A percentile compares a stretch with the other conserved stretches of the same genome.
Conservation (phyloP, 1,140 invertebrate genomes). For the Papilio xuthus region DNA sequence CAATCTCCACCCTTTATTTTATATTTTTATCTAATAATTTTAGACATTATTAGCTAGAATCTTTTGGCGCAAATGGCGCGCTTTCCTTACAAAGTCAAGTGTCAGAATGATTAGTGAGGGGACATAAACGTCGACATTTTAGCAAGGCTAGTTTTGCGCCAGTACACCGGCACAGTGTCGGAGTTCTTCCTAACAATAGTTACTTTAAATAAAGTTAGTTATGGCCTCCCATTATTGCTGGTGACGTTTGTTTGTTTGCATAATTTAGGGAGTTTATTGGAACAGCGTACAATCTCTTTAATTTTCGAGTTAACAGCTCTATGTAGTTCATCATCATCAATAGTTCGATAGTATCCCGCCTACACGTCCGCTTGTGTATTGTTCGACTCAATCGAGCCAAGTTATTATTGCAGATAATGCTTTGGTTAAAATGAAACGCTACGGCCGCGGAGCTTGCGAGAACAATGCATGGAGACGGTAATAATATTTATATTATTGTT, state of each 20-base stretch:
- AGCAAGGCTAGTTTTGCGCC: no score
- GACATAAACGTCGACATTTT: no score
- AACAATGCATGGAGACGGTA: conserved; percentile 49
- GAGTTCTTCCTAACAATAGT: no score
- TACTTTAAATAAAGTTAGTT: no score
- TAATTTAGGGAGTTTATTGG: background rate
- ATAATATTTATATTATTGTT: conserved; percentile 34
- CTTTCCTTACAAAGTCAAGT: no score
- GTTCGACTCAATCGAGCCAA: conserved; percentile 70
- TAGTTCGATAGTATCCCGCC: conserved; percentile 63
- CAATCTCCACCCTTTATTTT: no score
- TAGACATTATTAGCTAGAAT: no score
- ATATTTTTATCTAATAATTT: no score
- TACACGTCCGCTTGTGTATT: conserved; percentile 67
- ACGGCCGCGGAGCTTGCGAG: conserved; percentile 42
- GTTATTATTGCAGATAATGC: conserved; percentile 78
- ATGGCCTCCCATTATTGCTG: no score
- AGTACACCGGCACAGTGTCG: no score
- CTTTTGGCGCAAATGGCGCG: no score
- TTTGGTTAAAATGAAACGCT: conserved; percentile 69
- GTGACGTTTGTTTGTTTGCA: background rate
- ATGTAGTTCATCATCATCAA: conserved; percentile 51
- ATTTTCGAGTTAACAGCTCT: conserved; percentile 47
- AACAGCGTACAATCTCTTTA: background rate
- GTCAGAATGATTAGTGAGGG: no score